These are phyloP conservation scores for Neosilurus hyrtlii DNA, from an alignment of 2,797 vertebrate species.

Conservation along the genomic window DNA sequence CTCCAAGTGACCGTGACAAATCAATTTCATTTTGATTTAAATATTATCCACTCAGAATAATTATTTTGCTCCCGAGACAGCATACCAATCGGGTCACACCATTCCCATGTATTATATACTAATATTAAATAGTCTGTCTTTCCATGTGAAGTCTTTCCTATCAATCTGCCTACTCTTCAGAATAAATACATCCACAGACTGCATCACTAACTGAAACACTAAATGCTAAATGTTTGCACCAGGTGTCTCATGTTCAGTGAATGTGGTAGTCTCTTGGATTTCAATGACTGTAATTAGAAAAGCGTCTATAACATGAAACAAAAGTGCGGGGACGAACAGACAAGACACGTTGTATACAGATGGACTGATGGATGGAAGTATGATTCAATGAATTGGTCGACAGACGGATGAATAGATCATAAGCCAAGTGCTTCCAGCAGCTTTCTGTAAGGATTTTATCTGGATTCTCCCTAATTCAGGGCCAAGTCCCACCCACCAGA, in stretches of 20 bases:
- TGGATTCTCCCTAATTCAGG: no score
- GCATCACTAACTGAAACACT: background rate
- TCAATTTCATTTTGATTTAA: no score
- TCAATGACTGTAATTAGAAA: background rate
- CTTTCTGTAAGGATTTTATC: no score
- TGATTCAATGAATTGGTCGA: no score
- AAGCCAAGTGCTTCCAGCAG: background rate
- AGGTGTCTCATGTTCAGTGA: background rate
- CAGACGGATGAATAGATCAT: background rate
- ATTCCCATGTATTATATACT: no score
- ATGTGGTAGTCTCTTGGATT: background rate
- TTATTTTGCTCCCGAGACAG: no score
- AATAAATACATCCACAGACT: background rate
- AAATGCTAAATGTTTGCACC: background rate
- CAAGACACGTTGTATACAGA: background rate
- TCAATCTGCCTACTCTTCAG: background rate
- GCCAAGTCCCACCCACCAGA: no score
- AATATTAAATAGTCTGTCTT: no score
- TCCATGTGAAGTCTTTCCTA: background rate
- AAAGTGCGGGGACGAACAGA: background rate
- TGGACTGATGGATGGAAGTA: no score
- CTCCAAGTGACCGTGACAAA: no score
- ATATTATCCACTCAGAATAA: no score
- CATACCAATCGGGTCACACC: no score
- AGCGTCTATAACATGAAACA: background rate